Conservation (phyloP, 2,797 vertebrate genomes). For the Artibeus jamaicensis region DNA sequence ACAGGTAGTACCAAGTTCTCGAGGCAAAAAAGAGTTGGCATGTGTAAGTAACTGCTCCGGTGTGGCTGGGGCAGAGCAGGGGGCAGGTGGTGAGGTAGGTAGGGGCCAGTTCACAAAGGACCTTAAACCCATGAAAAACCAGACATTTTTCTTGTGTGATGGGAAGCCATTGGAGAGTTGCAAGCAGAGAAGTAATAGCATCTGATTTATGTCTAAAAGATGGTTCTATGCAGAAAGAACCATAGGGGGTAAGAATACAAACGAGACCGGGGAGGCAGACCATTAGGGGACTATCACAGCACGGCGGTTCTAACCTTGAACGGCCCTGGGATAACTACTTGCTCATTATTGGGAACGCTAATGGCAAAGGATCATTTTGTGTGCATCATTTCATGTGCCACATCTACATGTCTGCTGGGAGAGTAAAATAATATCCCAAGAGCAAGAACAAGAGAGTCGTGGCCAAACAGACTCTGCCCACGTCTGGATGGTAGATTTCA, state of each 20-base stretch:
- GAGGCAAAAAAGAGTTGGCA: background rate
- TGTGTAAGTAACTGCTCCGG: background rate
- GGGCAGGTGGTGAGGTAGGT: background rate
- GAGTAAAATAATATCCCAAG: background rate
- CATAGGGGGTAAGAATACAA: background rate
- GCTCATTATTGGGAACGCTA: background rate
- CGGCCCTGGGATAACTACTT: background rate
- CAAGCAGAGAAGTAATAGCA: background rate
- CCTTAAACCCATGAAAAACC: background rate
- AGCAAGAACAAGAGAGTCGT: background rate
- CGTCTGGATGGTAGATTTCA: background rate
- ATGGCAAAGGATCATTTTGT: background rate
- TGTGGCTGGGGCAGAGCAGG: background rate
- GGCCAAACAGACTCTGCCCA: background rate
- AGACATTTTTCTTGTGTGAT: background rate
- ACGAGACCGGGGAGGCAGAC: background rate
- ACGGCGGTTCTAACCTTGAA: background rate
- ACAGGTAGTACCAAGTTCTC: background rate
- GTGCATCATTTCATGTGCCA: background rate
- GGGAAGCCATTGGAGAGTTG: background rate
- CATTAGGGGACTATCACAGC: background rate
- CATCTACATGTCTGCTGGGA: background rate
- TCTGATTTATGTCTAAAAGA: background rate
- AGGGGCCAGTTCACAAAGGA: accelerated
- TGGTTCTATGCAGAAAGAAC: background rate